Conservation (phyloP, 2,113 vertebrate species). For the Crotalus helleri region DNA sequence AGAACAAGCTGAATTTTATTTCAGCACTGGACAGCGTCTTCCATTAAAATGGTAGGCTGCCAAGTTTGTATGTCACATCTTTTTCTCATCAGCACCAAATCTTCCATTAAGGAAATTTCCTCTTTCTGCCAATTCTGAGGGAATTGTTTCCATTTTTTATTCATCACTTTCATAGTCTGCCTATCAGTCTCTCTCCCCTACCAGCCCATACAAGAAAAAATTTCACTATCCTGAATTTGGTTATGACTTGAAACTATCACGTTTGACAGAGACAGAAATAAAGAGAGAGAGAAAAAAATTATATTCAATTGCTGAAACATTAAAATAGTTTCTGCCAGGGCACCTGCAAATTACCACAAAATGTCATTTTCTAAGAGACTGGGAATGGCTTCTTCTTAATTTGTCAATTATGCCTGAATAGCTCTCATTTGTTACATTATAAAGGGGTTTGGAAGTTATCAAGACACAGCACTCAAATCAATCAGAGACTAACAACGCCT, state of each 20-base stretch:
- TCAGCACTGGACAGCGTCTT: neutral
- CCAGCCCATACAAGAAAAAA: neutral
- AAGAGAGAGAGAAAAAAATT: neutral
- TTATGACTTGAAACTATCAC: neutral
- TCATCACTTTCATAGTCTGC: fast-evolving
- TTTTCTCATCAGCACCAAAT: neutral
- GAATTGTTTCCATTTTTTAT: neutral
- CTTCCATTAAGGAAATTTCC: neutral
- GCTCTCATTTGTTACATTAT: slow-evolving; percentile 47
- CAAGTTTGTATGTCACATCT: neutral
- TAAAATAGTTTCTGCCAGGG: slow-evolving; percentile 29
- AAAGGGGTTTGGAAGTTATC: slow-evolving; percentile 55
- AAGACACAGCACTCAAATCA: slow-evolving; percentile 47
- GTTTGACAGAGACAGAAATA: neutral
- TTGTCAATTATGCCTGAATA: slow-evolving; percentile 53
- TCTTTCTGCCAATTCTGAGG: neutral
- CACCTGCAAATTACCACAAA: slow-evolving; percentile 12
- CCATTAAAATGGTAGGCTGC: neutral
- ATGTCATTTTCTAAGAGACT: slow-evolving; percentile 47
- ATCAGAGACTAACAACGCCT: slow-evolving; percentile 32
- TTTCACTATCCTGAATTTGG: neutral
- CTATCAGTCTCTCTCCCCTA: neutral
- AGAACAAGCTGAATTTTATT: neutral
- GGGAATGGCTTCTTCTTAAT: slow-evolving; percentile 52
- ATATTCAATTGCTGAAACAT: neutral